These are phyloP conservation scores for Aplysina aerophoba DNA, from an alignment of 37 sponge, comb jelly and placozoan genomes.

Conservation along the genomic window DNA sequence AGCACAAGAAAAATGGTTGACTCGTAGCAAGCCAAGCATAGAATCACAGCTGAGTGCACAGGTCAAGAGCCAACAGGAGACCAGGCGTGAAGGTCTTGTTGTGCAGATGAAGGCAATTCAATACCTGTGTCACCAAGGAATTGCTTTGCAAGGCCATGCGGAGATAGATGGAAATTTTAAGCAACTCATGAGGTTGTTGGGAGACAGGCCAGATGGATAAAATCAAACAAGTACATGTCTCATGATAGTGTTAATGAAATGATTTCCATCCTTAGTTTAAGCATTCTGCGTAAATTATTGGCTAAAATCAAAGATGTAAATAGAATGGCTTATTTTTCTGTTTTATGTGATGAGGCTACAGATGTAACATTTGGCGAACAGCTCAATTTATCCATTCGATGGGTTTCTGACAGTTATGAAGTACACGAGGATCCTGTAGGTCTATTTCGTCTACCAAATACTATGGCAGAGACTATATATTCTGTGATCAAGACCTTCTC, in stretches of 20 bases:
- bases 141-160: no score
- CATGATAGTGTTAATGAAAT: constrained; percentile 58
- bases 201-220: no score
- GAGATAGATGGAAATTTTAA: no score
- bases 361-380: constrained; percentile 53
- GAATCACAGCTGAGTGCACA: no score
- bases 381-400: constrained; percentile 52
- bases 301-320: constrained; percentile 29
- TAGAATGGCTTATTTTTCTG: constrained; percentile 43
- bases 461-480: constrained; percentile 49
- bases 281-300: constrained; percentile 41
- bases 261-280: constrained; percentile 40
- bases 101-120: no score
- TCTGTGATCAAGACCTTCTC: constrained; percentile 51
- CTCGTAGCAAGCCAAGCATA: no score
- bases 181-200: no score
- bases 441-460: constrained; percentile 48
- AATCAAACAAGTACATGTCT: constrained; percentile 27
- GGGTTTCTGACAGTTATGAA: constrained; percentile 53
- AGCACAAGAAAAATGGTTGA: no score
- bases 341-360: constrained; percentile 60
- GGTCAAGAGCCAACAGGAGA: no score
- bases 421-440: constrained; percentile 59
- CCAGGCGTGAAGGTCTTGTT: no score
- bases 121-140: no score